Conservation (phyloP, 2,888 invertebrate genomes). For the Xylota segnis region DNA sequence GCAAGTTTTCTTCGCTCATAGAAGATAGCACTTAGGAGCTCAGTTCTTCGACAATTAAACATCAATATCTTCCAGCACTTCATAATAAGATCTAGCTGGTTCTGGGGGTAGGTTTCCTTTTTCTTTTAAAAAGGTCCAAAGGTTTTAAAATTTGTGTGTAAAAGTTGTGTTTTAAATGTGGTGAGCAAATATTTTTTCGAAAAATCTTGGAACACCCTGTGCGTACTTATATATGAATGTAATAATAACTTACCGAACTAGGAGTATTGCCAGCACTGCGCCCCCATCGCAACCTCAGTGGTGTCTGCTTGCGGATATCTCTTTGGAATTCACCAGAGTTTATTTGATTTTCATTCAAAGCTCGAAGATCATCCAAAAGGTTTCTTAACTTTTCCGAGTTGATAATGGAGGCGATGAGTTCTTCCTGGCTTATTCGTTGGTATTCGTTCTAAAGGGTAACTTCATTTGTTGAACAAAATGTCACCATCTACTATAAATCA, state of each 20-base stretch:
- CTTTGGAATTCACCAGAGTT: slow-evolving; percentile 80
- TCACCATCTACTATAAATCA: not conserved
- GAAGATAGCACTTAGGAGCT: too few relatives aligned
- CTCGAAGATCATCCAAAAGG: slow-evolving; percentile 80
- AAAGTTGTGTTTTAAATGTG: too few relatives aligned
- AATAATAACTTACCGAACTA: slow-evolving; percentile 42
- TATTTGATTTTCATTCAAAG: slow-evolving; percentile 77
- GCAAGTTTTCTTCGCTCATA: too few relatives aligned
- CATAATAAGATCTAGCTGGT: too few relatives aligned
- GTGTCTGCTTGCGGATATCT: slow-evolving; percentile 82
- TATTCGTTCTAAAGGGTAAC: slow-evolving; percentile 46
- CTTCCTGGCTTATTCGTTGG: slow-evolving; percentile 75
- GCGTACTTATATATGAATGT: not conserved
- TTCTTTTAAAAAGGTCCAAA: too few relatives aligned
- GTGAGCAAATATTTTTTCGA: too few relatives aligned
- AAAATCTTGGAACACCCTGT: too few relatives aligned
- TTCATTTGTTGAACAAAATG: not conserved
- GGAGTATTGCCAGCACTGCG: slow-evolving; percentile 81
- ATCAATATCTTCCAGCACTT: too few relatives aligned
- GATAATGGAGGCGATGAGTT: slow-evolving; percentile 77
- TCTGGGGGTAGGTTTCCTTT: too few relatives aligned
- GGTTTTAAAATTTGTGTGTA: too few relatives aligned
- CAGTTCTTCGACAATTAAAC: too few relatives aligned
- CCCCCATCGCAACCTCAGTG: slow-evolving; percentile 83
- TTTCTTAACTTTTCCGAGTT: slow-evolving; percentile 79